Conservation (phyloP, 2,888 invertebrate genomes). For the Drosophila quinaria region DNA sequence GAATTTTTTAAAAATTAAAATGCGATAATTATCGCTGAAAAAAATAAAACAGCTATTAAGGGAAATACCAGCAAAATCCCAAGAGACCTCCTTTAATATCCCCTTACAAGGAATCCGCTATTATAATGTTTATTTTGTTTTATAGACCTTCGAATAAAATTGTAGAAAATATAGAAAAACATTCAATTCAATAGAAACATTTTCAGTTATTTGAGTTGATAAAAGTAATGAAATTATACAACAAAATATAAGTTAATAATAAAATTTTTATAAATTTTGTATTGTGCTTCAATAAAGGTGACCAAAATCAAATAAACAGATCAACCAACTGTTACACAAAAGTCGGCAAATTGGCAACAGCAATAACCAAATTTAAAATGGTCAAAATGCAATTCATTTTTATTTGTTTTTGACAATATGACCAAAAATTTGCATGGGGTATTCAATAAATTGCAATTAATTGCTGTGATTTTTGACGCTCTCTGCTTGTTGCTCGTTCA, state of each 20-base stretch:
- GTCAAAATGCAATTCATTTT: slow-evolving; percentile 33
- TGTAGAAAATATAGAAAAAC: not conserved
- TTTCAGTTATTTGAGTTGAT: not conserved
- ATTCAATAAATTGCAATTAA: slow-evolving; percentile 57
- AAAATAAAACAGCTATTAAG: too few species aligned
- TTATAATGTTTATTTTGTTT: too few species aligned
- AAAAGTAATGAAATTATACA: not conserved
- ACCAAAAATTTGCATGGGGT: slow-evolving; percentile 42
- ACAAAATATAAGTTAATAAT: not conserved
- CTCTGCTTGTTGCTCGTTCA: not conserved
- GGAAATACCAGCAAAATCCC: too few species aligned
- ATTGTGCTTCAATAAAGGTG: not conserved
- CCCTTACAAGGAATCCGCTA: too few species aligned
- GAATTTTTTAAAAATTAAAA: not conserved
- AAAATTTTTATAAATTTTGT: not conserved
- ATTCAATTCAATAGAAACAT: not conserved
- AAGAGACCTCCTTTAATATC: too few species aligned
- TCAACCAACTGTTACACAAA: slow-evolving; percentile 14
- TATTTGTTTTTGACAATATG: slow-evolving; percentile 8
- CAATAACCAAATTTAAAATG: slow-evolving; percentile 15
- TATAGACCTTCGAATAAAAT: too few species aligned
- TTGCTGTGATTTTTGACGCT: slow-evolving; percentile 42
- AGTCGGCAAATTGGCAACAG: slow-evolving; percentile 20
- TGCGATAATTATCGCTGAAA: too few species aligned
- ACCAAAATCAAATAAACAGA: slow-evolving; percentile 1